phyloP scores from a whole-genome alignment of 2,113 vertebrate species.

The Thermophis baileyi region DNA sequence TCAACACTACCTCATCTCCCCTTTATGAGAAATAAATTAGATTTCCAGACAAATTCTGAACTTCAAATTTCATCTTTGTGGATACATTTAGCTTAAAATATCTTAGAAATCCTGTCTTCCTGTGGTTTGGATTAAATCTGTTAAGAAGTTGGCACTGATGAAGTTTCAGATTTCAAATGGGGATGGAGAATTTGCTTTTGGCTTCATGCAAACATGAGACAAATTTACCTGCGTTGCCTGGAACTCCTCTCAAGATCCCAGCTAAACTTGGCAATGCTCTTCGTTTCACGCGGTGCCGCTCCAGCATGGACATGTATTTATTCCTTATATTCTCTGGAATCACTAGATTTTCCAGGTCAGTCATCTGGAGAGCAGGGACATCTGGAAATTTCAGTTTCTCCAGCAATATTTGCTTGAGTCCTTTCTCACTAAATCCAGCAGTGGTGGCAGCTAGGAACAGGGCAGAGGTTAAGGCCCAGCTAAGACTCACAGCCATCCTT shows the following conservation, averaged over 20 bases:
- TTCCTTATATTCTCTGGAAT: constrained; percentile 79
- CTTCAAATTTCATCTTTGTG: not conserved
- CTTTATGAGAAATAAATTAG: not conserved
- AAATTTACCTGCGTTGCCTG: constrained; percentile 79
- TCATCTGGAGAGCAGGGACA: constrained; percentile 76
- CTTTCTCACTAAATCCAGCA: constrained; percentile 72
- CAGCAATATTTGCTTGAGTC: constrained; percentile 78
- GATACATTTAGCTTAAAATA: not conserved
- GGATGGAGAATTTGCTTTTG: not conserved
- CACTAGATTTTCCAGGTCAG: constrained; percentile 79
- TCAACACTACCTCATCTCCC: not conserved
- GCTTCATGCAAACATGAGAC: not conserved
- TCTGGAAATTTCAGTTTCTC: constrained; percentile 78
- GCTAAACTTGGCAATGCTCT: constrained; percentile 83
- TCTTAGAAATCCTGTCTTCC: not conserved
- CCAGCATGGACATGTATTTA: constrained; percentile 84
- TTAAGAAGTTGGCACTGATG: not conserved
- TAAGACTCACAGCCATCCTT: constrained; percentile 33
- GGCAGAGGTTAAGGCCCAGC: constrained; percentile 61
- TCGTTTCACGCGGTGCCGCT: constrained; percentile 79
- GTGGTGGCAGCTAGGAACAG: constrained; percentile 38
- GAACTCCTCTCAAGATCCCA: constrained; percentile 82
- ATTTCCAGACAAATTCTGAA: not conserved
- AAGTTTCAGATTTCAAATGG: not conserved
- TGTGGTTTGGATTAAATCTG: not conserved